Percentiles rank a stretch among this genome's conserved stretches.
These are phyloP conservation scores for Gadus chalcogrammus DNA, from an alignment of 2,113 vertebrate genomes.

Conservation along the genomic window DNA sequence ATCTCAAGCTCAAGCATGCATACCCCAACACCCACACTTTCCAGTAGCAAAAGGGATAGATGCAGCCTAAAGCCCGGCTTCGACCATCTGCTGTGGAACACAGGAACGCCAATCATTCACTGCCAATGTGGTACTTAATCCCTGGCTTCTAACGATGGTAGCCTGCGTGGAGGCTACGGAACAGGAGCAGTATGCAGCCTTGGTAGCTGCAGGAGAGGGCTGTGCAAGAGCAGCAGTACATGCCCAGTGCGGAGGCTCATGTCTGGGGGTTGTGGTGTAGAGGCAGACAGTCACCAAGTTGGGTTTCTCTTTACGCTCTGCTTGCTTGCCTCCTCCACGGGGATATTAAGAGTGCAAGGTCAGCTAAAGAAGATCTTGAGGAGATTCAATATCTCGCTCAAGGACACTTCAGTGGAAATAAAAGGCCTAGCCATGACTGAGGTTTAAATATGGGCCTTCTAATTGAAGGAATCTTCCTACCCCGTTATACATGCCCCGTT, in stretches of 20 bases:
- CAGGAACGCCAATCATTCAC: slow-evolving; percentile 24
- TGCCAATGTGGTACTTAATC: slow-evolving; percentile 42
- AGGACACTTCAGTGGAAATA: background rate
- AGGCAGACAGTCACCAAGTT: background rate
- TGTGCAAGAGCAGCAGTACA: slow-evolving; percentile 41
- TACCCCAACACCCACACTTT: background rate
- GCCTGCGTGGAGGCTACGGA: background rate
- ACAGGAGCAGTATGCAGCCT: slow-evolving; percentile 38
- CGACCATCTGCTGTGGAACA: slow-evolving; percentile 38
- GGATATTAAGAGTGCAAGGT: background rate
- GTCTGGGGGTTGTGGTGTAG: slow-evolving; percentile 8
- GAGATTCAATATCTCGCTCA: background rate
- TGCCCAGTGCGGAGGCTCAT: slow-evolving; percentile 33
- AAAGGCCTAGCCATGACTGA: background rate
- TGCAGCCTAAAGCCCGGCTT: slow-evolving; percentile 28
- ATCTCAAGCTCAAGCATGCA: no score
- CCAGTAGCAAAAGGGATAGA: slow-evolving; percentile 31
- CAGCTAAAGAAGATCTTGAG: background rate
- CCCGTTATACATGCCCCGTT: no score
- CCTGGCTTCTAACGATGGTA: slow-evolving; percentile 39
- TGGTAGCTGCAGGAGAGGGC: slow-evolving; percentile 14
- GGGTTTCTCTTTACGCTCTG: background rate
- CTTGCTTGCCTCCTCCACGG: background rate
- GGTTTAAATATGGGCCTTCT: background rate
- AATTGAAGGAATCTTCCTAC: background rate